phyloP scores from a whole-genome alignment of 1,140 invertebrate species.

The Pentalonia nigronervosa region DNA sequence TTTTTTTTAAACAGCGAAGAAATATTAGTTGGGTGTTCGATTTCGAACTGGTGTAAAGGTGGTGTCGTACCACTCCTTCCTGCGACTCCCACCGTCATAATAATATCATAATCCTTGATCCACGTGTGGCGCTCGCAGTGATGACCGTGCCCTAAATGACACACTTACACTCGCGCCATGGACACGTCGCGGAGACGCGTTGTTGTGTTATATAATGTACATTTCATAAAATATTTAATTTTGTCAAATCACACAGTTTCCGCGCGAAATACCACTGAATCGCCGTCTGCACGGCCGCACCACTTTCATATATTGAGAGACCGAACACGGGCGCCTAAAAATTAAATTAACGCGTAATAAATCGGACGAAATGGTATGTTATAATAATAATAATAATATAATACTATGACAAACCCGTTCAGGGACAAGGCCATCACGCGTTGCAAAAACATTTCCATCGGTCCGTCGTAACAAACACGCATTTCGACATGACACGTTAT shows the following conservation, averaged over 20 bases:
- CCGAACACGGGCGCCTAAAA: background rate
- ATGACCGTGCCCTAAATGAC: background rate
- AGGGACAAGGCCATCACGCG: slow-evolving; percentile 11
- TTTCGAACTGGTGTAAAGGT: background rate
- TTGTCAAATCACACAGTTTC: background rate
- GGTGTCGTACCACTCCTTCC: background rate
- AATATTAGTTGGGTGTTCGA: too few species aligned
- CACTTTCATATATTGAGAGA: background rate
- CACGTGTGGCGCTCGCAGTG: background rate
- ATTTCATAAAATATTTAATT: too few species aligned
- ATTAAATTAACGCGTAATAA: background rate
- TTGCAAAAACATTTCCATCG: background rate
- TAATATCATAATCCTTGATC: background rate
- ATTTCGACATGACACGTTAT: background rate
- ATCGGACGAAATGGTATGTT: background rate
- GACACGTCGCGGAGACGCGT: background rate
- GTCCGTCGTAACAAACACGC: background rate
- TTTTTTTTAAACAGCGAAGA: too few species aligned
- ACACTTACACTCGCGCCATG: too few species aligned
- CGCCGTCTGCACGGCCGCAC: too few species aligned
- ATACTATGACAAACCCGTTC: background rate
- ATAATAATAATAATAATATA: too few species aligned
- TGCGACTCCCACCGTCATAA: background rate
- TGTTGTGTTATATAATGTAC: too few species aligned
- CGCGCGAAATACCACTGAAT: background rate